These are phyloP conservation scores for Trissolcus brochymenae DNA, from an alignment of 2,888 invertebrate genomes.

Conservation along the genomic window DNA sequence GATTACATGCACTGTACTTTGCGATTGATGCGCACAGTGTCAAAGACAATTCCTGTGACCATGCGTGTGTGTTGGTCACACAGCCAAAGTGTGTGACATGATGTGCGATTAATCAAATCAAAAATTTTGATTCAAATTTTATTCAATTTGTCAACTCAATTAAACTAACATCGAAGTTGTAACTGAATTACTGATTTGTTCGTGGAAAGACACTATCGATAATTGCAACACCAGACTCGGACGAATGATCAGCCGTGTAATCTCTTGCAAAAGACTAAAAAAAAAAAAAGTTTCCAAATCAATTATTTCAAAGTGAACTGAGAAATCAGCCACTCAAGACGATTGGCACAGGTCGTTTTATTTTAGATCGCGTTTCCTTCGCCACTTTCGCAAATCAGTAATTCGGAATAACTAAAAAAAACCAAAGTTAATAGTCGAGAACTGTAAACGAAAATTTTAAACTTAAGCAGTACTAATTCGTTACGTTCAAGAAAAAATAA, in stretches of 20 bases:
- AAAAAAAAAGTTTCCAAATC: too few species aligned
- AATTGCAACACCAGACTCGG: not conserved
- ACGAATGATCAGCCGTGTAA: too few species aligned
- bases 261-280: too few species aligned
- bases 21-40: constrained; percentile 15
- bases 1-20: not conserved
- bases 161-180: constrained; percentile 19
- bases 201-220: constrained; percentile 2
- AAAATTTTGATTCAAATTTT: constrained; percentile 21
- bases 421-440: constrained; percentile 5
- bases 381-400: not conserved
- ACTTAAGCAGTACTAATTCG: constrained; percentile 37
- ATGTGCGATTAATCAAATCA: constrained; percentile 30
- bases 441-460: constrained; percentile 16
- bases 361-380: too few species aligned
- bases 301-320: not conserved
- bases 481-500: constrained; percentile 9
- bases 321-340: too few species aligned
- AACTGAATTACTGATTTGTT: constrained; percentile 26
- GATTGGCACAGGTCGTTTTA: too few species aligned
- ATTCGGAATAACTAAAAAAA: constrained; percentile 1
- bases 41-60: constrained; percentile 17
- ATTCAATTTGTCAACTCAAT: constrained; percentile 13
- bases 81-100: constrained; percentile 14
- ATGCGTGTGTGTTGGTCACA: constrained; percentile 16